A percentile compares a stretch with the other conserved stretches of the same genome.
phyloP scores from a whole-genome alignment of 2,113 vertebrate species.

The Centrocercus urophasianus region DNA sequence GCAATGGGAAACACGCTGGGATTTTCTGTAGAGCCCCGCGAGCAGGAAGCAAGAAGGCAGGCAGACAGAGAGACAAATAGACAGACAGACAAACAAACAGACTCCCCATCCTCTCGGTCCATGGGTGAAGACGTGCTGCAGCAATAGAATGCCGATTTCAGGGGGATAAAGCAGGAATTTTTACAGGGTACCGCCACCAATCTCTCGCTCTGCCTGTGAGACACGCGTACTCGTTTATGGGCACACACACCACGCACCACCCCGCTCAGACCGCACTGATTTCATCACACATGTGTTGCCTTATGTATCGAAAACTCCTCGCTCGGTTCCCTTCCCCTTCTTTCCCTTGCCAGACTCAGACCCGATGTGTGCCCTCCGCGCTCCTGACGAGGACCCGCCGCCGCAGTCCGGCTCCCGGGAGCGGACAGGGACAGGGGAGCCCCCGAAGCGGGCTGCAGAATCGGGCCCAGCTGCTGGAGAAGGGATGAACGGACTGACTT shows the following conservation, averaged over 20 bases:
- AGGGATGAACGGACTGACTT: background rate
- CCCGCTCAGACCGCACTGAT: background rate
- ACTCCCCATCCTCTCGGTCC: background rate
- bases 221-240: background rate
- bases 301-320: background rate
- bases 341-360: background rate
- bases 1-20: slow-evolving; percentile 13
- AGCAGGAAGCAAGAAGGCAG: background rate
- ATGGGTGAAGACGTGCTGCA: background rate
- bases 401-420: background rate
- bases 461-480: background rate
- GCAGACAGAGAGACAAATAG: background rate
- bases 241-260: rapidly evolving
- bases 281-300: background rate
- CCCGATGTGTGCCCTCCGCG: background rate
- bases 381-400: background rate
- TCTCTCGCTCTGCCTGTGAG: background rate
- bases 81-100: background rate
- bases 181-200: background rate
- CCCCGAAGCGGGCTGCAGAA: background rate
- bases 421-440: background rate
- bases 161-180: background rate
- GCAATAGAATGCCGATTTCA: background rate
- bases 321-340: background rate
- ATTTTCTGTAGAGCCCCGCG: background rate